These are phyloP conservation scores for Eristalis arbustorum DNA, from an alignment of 2,888 invertebrate genomes.

Conservation along the genomic window DNA sequence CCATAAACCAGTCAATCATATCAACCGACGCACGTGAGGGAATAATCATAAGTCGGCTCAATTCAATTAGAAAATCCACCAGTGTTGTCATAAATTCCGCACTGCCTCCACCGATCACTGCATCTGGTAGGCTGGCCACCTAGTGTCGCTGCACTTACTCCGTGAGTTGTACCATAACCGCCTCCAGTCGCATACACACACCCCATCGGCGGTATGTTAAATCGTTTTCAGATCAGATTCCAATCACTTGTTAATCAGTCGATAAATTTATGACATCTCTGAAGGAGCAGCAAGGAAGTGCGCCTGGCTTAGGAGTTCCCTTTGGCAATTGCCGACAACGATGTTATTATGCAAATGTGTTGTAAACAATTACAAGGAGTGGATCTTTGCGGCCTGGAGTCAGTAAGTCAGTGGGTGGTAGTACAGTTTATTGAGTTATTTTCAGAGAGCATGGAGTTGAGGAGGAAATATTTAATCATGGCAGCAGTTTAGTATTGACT, in stretches of 20 bases:
- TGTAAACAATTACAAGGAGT: conserved; percentile 13
- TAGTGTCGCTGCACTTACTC: conserved; percentile 8
- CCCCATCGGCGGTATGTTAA: conserved; percentile 28
- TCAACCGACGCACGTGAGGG: background rate
- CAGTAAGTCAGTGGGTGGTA: background rate
- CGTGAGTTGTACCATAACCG: conserved; percentile 9
- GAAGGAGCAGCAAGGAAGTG: conserved; percentile 38
- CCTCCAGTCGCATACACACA: conserved; percentile 4
- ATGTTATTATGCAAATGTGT: conserved; percentile 28
- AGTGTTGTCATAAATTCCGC: conserved; percentile 12
- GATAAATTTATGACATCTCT: conserved; percentile 55
- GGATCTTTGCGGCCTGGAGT: background rate
- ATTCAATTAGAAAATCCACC: conserved; percentile 30
- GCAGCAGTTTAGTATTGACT: background rate
- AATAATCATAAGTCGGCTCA: background rate
- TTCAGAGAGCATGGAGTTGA: background rate
- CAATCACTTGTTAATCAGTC: conserved; percentile 54
- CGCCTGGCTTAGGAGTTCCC: background rate
- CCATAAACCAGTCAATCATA: background rate
- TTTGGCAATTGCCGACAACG: conserved; percentile 26
- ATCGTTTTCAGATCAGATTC: conserved; percentile 46
- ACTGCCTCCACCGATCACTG: background rate
- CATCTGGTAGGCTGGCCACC: conserved; percentile 22
- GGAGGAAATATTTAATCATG: background rate
- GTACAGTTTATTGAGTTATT: background rate